phyloP scores from a whole-genome alignment of 2,797 vertebrate species.

The Sebastes iracundus region DNA sequence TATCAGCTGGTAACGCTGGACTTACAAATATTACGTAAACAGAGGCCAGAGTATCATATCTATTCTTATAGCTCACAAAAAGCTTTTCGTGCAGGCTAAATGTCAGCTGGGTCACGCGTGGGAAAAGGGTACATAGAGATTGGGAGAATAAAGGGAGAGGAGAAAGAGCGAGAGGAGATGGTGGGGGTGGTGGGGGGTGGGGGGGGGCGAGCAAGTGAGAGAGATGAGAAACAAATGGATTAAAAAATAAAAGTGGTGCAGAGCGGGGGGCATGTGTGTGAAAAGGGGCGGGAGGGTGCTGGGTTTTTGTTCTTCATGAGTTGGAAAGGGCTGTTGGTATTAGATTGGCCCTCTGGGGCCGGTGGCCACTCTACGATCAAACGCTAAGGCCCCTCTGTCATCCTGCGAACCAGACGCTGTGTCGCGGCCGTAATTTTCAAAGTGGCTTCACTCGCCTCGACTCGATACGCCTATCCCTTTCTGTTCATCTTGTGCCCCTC shows the following conservation, averaged over 20 bases:
- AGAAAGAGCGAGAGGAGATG: neutral
- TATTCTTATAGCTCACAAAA: constrained; percentile 32
- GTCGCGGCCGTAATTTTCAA: constrained; percentile 61
- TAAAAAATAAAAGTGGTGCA: constrained; percentile 67
- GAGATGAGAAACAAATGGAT: constrained; percentile 73
- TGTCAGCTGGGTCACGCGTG: constrained; percentile 51
- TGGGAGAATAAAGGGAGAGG: constrained; percentile 49
- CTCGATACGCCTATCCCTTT: neutral
- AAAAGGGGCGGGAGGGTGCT: constrained; percentile 6
- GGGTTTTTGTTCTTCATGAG: constrained; percentile 59
- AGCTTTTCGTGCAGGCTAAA: constrained; percentile 53
- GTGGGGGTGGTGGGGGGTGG: no score
- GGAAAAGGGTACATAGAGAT: constrained; percentile 26
- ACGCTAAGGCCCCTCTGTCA: constrained; percentile 49
- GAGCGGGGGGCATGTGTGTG: constrained; percentile 6
- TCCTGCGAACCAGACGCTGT: constrained; percentile 26
- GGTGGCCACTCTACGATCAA: constrained; percentile 64
- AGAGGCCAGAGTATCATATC: constrained; percentile 6
- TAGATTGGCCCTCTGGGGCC: constrained; percentile 59
- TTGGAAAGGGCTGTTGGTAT: constrained; percentile 43
- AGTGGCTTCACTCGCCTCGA: constrained; percentile 37
- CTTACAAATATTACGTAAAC: constrained; percentile 21
- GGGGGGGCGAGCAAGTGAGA: neutral
- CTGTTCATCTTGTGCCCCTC: neutral
- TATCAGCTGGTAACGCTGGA: neutral